These are phyloP conservation scores for Choloepus hoffmanni DNA, from an alignment of 2,113 vertebrate genomes.

Conservation along the genomic window DNA sequence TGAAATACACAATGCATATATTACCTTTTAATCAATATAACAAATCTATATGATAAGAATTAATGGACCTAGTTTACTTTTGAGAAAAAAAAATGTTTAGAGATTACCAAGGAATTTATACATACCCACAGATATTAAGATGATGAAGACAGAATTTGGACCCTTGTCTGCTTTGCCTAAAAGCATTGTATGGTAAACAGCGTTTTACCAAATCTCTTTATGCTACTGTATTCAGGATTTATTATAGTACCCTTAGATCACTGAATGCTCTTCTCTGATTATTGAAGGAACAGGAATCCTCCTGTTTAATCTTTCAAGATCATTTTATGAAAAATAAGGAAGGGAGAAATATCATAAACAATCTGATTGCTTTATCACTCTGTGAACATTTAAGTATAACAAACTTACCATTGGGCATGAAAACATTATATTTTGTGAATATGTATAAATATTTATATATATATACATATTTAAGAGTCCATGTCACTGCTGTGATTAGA, in stretches of 20 bases:
- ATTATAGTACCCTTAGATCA: neutral
- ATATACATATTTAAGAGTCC: neutral
- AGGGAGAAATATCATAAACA: neutral
- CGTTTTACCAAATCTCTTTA: neutral
- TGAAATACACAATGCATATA: neutral
- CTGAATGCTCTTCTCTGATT: neutral
- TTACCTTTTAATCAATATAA: neutral
- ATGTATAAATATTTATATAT: neutral
- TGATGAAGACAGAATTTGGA: neutral
- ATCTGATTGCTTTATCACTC: neutral
- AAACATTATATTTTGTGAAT: neutral
- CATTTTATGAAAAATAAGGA: slow-evolving; percentile 20
- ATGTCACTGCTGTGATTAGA: neutral
- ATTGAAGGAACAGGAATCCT: neutral
- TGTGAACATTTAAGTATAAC: neutral
- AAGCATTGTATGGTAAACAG: neutral
- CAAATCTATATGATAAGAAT: neutral
- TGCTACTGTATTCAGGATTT: neutral
- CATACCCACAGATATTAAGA: neutral
- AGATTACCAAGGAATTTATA: neutral
- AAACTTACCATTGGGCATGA: neutral
- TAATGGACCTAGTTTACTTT: neutral
- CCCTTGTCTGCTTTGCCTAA: neutral
- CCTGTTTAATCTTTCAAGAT: neutral
- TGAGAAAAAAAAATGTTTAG: neutral